Evolutionary conservation across 2,888 invertebrate species (phyloP).

Genomic region (Panorpa germanica): DNA sequence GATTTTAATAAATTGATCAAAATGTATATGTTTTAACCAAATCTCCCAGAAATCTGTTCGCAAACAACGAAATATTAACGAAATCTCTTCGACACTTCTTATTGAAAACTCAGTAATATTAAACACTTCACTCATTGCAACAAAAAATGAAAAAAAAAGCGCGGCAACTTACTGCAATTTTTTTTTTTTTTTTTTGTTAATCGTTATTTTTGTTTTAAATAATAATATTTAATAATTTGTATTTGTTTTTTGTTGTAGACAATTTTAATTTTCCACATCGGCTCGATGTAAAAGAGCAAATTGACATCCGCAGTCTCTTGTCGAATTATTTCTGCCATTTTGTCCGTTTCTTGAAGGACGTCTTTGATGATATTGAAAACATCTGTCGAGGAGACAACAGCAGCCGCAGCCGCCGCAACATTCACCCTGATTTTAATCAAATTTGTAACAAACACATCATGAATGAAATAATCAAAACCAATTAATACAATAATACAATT

Average conservation of each 20-base stretch:
- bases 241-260: too few relatives aligned
- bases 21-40: too few relatives aligned
- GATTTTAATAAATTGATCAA: too few relatives aligned
- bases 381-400: constrained; percentile 75
- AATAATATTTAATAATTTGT: too few relatives aligned
- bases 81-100: too few relatives aligned
- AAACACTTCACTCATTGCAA: neutral
- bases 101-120: neutral
- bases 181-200: constrained; percentile 5
- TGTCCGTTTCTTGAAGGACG: constrained; percentile 48
- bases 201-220: constrained; percentile 7
- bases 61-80: too few relatives aligned
- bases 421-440: constrained; percentile 13
- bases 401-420: constrained; percentile 37
- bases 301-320: constrained; percentile 78
- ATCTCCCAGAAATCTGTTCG: too few relatives aligned
- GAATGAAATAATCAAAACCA: too few relatives aligned
- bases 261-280: constrained; percentile 42
- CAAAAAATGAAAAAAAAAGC: neutral
- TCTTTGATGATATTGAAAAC: constrained; percentile 70
- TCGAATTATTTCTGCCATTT: too few relatives aligned
- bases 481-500: too few relatives aligned
- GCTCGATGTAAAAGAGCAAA: constrained; percentile 77
- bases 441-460: constrained; percentile 6
- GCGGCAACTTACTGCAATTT: constrained; percentile 5